phyloP scores from a whole-genome alignment of 2,888 invertebrate species.

The Oxystoma pomonae region DNA sequence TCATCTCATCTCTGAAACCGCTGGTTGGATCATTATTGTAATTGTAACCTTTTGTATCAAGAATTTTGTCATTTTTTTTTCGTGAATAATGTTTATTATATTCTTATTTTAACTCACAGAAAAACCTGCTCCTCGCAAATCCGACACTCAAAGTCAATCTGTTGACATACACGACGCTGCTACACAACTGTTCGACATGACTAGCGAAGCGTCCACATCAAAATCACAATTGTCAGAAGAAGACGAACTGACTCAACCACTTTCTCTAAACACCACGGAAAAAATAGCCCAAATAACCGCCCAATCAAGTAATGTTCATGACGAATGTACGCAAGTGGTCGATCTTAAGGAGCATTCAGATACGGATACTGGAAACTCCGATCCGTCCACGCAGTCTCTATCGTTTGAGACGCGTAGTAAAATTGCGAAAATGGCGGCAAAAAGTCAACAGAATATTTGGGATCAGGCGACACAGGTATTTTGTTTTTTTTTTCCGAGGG shows the following conservation, averaged over 20 bases:
- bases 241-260: not conserved
- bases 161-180: constrained; percentile 13
- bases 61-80: no score
- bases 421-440: not conserved
- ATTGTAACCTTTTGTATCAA: no score
- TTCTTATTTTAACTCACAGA: no score
- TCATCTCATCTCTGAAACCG: no score
- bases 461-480: no score
- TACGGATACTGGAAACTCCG: not conserved
- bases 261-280: not conserved
- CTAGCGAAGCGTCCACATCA: not conserved
- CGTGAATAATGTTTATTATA: no score
- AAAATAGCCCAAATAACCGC: not conserved
- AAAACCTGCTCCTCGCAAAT: not conserved
- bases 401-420: not conserved
- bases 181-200: constrained; percentile 5
- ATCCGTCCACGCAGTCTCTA: not conserved
- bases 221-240: not conserved
- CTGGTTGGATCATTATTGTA: no score
- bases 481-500: no score
- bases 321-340: not conserved
- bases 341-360: not conserved
- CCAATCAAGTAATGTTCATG: not conserved
- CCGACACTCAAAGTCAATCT: not conserved
- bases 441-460: no score